A percentile compares a stretch with the other conserved stretches of the same genome.
phyloP scores from a whole-genome alignment of 1,140 invertebrate species.

The Sipha flava region DNA sequence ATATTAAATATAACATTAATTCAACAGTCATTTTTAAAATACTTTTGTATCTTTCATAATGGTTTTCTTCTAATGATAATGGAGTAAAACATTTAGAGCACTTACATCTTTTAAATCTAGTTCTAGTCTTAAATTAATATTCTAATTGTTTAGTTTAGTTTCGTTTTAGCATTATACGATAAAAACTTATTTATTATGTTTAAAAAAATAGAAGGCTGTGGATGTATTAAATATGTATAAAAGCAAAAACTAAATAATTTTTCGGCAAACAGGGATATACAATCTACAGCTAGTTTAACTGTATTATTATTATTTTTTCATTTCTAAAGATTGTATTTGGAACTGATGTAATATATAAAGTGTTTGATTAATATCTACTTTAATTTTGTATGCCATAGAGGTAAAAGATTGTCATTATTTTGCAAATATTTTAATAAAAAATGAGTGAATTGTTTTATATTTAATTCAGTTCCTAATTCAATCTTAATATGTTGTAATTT shows the following conservation, averaged over 20 bases:
- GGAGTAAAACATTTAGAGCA: neutral
- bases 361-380: neutral
- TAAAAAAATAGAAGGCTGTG: conserved; percentile 18
- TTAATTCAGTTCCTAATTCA: neutral
- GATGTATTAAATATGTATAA: neutral
- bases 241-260: neutral
- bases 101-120: neutral
- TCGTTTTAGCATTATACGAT: neutral
- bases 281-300: neutral
- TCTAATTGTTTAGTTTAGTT: neutral
- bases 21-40: too few species aligned
- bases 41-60: neutral
- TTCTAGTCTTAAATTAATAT: conserved; percentile 17
- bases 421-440: neutral
- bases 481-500: neutral
- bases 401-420: neutral
- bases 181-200: neutral
- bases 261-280: conserved; percentile 26
- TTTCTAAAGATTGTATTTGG: conserved; percentile 8
- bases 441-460: neutral
- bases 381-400: neutral
- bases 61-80: neutral
- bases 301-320: neutral
- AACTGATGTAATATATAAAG: neutral
- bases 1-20: too few species aligned